Evolutionary conservation across 2,113 vertebrate genomes (phyloP), one percentile per base, ranked within the genome.

Genomic region (Cyanoliseus patagonus): DNA sequence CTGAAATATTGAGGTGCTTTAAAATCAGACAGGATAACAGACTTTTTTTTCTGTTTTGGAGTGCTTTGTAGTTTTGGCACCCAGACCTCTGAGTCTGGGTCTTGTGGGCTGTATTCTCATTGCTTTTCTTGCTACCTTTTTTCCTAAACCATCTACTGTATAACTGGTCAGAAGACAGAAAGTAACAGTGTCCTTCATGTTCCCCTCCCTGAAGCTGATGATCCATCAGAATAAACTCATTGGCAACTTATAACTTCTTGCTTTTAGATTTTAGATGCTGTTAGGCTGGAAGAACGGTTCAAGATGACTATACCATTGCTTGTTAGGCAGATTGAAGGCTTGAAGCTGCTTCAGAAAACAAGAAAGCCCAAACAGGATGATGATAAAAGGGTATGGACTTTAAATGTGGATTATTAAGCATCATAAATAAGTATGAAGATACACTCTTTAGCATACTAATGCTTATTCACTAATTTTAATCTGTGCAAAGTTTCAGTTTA

Each of bases 321-420:
- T 67, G 99, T 98, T 80, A 98, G 98, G 77, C 99, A 99, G 96
- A 99, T 99, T 15, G 99, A 99, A 66, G 99, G 99, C 17, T 98
- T 99, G 39, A 99, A 99, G 88, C 97, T 99, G 69, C 98, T 99
- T 76, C 99, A 99, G 91, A 99, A 99, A 95, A 99, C 99, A 74
- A 98, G 99, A 33, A 99, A 99, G 76, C 98, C 90, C 41, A 98
- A 98, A 94, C 98, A 98, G 37, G 98, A 99, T 59, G 98, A 98
- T 72, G 98, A 99, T 76, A 99, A 99, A 96, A 98, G 98, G 98
- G 99, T 99, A 98, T 66, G 86, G 62, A 83, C 12, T 90, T 75
- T 76, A 64, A 16, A 75, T 63, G 0, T 53, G 22, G 19, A 73
- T 84, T 24, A 23, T 76, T 62, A 24, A 49, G 8, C 10, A 17